These are phyloP conservation scores for Trichacis sp. DNA, from an alignment of 2,888 invertebrate genomes.

Conservation along the genomic window DNA sequence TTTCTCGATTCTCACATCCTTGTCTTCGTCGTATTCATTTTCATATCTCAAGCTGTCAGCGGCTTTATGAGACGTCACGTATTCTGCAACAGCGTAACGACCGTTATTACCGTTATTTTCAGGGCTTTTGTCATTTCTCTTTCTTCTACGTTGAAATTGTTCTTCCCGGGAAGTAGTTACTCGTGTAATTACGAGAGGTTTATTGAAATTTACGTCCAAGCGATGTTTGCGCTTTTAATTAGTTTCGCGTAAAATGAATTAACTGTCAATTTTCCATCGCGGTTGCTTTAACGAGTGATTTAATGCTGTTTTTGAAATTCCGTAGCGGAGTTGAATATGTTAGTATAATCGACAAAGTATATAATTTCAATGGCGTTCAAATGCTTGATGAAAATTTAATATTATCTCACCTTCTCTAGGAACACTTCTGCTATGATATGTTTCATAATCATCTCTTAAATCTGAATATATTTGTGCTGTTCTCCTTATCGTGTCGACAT, in stretches of 20 bases:
- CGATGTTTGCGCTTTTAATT: background rate
- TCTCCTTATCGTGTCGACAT: slow-evolving; percentile 75
- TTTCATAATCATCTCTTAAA: slow-evolving; percentile 65
- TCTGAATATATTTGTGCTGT: slow-evolving; percentile 78
- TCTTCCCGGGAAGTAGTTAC: background rate
- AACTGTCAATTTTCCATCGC: no score
- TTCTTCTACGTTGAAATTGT: background rate
- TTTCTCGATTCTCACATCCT: slow-evolving; percentile 37
- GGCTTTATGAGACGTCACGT: slow-evolving; percentile 33
- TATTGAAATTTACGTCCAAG: background rate
- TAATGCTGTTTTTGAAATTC: no score
- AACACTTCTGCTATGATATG: slow-evolving; percentile 41
- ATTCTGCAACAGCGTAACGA: slow-evolving; percentile 30
- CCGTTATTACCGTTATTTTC: slow-evolving; percentile 14
- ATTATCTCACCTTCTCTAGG: slow-evolving; percentile 48
- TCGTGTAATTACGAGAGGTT: background rate
- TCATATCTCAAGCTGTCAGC: slow-evolving; percentile 39
- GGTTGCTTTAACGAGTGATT: no score
- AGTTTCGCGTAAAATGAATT: no score
- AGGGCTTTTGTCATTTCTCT: background rate
- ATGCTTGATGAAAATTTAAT: no score
- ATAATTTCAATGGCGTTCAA: no score
- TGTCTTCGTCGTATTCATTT: slow-evolving; percentile 46
- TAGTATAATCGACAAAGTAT: no score
- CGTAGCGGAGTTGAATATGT: no score